Evolutionary conservation across 2,888 invertebrate species (phyloP).

Genomic region (Noctua janthina): DNA sequence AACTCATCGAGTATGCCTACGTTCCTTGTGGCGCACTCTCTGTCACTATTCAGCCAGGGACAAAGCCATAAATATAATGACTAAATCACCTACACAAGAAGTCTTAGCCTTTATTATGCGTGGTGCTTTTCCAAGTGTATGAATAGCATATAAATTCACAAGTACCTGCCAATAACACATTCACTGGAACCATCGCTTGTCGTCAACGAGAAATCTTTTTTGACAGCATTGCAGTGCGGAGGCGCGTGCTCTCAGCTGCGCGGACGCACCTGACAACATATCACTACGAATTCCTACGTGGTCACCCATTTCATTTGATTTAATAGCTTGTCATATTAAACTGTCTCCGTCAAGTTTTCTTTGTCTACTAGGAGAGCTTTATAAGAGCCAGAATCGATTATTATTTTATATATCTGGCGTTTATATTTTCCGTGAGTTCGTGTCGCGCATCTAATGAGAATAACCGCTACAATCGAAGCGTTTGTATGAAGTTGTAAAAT

Average conservation of each 20-base stretch:
- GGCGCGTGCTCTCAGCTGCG: constrained; percentile 67
- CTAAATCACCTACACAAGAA: constrained; percentile 38
- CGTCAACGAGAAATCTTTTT: constrained; percentile 61
- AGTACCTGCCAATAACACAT: constrained; percentile 64
- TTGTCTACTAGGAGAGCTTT: constrained; percentile 74
- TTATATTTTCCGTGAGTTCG: constrained; percentile 71
- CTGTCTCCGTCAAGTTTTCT: constrained; percentile 70
- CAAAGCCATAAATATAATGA: constrained; percentile 17
- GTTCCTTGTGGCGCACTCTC: background rate
- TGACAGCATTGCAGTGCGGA: constrained; percentile 59
- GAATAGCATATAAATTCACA: constrained; percentile 55
- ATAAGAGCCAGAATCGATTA: constrained; percentile 79
- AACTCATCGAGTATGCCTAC: background rate
- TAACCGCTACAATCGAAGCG: constrained; percentile 72
- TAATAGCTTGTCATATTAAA: constrained; percentile 82
- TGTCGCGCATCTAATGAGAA: constrained; percentile 73
- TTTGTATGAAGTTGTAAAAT: constrained; percentile 76
- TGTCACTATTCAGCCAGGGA: constrained; percentile 4
- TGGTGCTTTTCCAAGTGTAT: constrained; percentile 43
- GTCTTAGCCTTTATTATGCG: constrained; percentile 37
- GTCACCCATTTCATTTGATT: constrained; percentile 80
- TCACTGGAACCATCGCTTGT: constrained; percentile 56
- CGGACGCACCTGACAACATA: constrained; percentile 64
- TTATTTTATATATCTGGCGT: constrained; percentile 74
- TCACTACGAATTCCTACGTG: constrained; percentile 78